These are phyloP conservation scores for Tipula vernalis DNA, from an alignment of 2,888 invertebrate genomes.

Conservation along the genomic window DNA sequence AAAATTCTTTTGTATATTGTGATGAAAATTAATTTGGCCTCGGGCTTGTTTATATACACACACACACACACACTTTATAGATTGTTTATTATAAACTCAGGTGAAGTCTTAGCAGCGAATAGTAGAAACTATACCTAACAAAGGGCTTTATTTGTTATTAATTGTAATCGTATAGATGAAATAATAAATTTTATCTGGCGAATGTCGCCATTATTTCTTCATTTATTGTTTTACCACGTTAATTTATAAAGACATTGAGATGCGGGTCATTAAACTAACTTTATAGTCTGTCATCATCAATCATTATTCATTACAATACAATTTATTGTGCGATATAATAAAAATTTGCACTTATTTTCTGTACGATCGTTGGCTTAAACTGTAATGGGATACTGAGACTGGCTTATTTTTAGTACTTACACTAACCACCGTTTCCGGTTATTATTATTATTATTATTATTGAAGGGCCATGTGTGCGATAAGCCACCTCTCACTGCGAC, in stretches of 20 bases:
- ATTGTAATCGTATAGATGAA: neutral
- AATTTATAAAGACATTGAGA: neutral
- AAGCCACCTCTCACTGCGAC: no score
- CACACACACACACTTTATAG: no score
- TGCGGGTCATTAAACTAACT: neutral
- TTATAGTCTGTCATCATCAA: neutral
- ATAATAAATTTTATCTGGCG: neutral
- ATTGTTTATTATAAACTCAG: neutral
- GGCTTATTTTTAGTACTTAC: no score
- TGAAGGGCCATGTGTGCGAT: no score
- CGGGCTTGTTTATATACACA: neutral
- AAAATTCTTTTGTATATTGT: neutral
- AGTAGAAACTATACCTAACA: neutral
- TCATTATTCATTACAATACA: neutral
- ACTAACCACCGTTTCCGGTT: no score
- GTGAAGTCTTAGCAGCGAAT: neutral
- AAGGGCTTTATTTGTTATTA: neutral
- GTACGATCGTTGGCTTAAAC: no score
- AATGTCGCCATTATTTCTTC: neutral
- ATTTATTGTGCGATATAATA: neutral
- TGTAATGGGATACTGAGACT: no score
- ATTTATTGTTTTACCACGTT: neutral
- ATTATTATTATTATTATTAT: no score
- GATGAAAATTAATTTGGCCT: neutral
- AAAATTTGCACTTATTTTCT: neutral